A percentile compares a stretch with the other conserved stretches of the same genome.
Evolutionary conservation across 2,888 invertebrate species (phyloP).

Genomic region (Cenopis cana): DNA sequence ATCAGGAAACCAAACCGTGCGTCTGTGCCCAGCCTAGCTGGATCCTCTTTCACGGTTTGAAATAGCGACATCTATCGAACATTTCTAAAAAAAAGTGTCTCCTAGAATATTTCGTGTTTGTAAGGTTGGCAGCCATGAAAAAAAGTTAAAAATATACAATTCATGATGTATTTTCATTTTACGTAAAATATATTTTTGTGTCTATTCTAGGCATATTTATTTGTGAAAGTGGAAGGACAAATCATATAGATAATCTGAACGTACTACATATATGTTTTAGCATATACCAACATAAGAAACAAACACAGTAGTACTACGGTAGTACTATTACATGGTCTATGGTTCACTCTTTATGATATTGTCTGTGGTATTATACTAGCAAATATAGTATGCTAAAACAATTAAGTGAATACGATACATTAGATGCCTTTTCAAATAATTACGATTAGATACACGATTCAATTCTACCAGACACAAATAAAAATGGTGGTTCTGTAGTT

Average conservation of each 20-base stretch:
- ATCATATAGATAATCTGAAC: neutral
- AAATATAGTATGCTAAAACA: conserved; percentile 50
- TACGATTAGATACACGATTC: conserved; percentile 62
- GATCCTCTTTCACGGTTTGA: no score
- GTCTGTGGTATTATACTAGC: conserved; percentile 61
- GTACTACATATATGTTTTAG: neutral
- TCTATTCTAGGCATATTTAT: no score
- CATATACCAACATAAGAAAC: conserved; percentile 1
- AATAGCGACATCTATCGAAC: neutral
- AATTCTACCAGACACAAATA: conserved; percentile 76
- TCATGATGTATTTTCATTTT: neutral
- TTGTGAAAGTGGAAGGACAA: no score
- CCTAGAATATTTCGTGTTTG: neutral
- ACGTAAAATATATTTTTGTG: no score
- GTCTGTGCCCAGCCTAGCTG: no score
- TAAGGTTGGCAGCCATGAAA: neutral
- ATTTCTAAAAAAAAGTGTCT: neutral
- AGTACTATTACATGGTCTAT: no score
- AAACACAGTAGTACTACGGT: neutral
- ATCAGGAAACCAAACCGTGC: no score
- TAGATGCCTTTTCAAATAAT: conserved; percentile 18
- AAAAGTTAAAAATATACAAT: neutral
- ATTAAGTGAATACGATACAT: conserved; percentile 15
- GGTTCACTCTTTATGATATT: conserved; percentile 42
- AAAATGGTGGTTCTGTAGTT: conserved; percentile 82